Evolutionary conservation across 2,797 vertebrate species (phyloP), one percentile per base, ranked within the genome.

Genomic region (Cryptoblepharus egeriae): DNA sequence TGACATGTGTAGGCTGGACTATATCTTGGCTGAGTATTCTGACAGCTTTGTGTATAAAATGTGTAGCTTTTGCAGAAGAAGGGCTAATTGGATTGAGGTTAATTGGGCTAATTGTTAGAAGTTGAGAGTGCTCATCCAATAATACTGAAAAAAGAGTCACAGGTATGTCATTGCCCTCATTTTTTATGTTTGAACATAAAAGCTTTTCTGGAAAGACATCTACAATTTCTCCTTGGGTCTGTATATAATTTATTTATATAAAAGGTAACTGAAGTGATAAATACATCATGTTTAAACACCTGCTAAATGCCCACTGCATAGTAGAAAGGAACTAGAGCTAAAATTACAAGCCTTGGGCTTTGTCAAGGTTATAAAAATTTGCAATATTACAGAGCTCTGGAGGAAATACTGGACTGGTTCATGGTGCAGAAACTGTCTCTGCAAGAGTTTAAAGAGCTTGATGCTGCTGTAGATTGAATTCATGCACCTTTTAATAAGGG

Each of bases 221-320:
- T 79, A 88, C 85, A 73, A 78, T 88, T 87, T 84, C 78, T 80
- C 42, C 58, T 86, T 61, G 82, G 73, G 87, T 89, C 90, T 71
- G 85, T 81, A 61, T 52, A 52, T 52, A 16, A 16, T 82, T 92
- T 86, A 80, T 85, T 92, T 52, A 5, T 5, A 49, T n/a, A 4
- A n/a, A 94, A 93, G 92, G 91, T 92, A 93, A 93, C 92, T 91
- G 92, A 93, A 94, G 92, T 94, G 95, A 91, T 96, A 96, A 96
- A 96, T 96, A 96, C 95, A 95, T 92, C 95, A 94, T 96, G 95
- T 96, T 95, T 94, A 95, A 92, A 95, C 93, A 96, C 92, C 95
- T 95, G 94, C 93, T 94, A 92, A 93, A 92, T 95, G 93, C 94
- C 94, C 94, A 95, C 95, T 95, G 95, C 93, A 95, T 96, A 95